Base-by-base conservation (phyloP, 2,888 invertebrate genomes). In the Troides helena region DNA sequence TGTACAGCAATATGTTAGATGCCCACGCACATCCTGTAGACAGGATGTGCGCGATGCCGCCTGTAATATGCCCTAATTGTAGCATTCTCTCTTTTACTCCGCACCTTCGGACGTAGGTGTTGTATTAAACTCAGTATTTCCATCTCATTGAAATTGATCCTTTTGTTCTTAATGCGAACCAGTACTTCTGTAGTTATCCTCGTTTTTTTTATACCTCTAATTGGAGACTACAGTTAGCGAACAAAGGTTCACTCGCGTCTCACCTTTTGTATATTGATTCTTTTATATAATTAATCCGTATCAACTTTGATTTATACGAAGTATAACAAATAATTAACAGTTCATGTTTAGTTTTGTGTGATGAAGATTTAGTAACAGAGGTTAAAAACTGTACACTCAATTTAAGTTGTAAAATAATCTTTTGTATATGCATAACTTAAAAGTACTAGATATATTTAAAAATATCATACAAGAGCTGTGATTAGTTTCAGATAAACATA, bases 51-150 rank as follows among this genome's bases (percentile, higher is more conserved):
- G 79, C 80, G 75, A n/a, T 78, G 77, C 74, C 75, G 78, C 73
- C 80, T 81, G 82, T 84, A 85, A 85, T 86, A 64, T 80, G 81
- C 74, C 80, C 83, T 87, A 89, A 91, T 91, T 90, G 81, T 82
- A 80, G 78, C 78, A 80, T 79, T 80, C 76, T 76, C 83, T 82
- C 82, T 88, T 87, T 85, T 78, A 77, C 23, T 83, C 77, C 85
- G 74, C 83, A 79, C 82, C 81, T 79, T 80, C 36, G 60, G 67
- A 77, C 75, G 85, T 84, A 84, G 83, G 87, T 81, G 86, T 81
- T 74, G 68, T 71, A 65, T 71, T 59, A 61, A 63, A 72, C 75
- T 77, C 78, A 74, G 77, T 71, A 78, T 78, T 77, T 76, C 76
- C 77, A 77, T 77, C 74, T 85, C 79, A 86, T 82, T 85, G 81